phyloP scores from a whole-genome alignment of 2,797 vertebrate species.

The Nasua narica region DNA sequence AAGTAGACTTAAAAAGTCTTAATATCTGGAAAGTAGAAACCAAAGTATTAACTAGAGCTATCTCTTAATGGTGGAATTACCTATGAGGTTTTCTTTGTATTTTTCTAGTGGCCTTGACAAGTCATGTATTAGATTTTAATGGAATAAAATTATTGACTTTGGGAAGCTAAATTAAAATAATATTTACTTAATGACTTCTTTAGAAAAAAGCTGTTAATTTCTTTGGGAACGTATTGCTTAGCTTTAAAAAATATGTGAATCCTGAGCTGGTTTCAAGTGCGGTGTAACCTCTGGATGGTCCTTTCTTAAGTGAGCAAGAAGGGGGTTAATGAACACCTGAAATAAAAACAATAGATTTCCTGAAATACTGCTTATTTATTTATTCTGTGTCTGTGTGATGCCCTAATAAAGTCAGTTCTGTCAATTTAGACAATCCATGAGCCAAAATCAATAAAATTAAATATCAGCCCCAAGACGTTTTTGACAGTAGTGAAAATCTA shows the following conservation, averaged over 20 bases:
- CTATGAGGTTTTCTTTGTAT: background rate
- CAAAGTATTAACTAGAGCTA: background rate
- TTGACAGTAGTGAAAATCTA: conserved; percentile 61
- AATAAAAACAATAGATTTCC: conserved; percentile 31
- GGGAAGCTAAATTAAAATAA: background rate
- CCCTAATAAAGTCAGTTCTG: conserved; percentile 18
- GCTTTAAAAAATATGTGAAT: background rate
- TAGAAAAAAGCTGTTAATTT: conserved; percentile 20
- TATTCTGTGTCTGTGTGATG: conserved; percentile 44
- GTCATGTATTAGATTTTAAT: background rate
- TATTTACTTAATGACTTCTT: background rate
- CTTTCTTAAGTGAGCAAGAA: background rate
- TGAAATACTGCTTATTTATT: conserved; percentile 39
- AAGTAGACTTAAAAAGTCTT: background rate
- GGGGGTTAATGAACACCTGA: background rate
- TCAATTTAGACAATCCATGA: conserved; percentile 24
- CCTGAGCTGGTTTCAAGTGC: background rate
- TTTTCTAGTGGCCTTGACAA: conserved; percentile 8
- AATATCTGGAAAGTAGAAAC: background rate
- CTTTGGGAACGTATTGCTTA: background rate
- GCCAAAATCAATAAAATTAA: conserved; percentile 57
- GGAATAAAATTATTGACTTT: conserved; percentile 1
- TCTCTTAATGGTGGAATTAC: background rate
- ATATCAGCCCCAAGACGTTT: background rate
- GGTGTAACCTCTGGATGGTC: background rate